Conservation (phyloP, 2,888 invertebrate genomes). For the Polydrusus pterygomalis region DNA sequence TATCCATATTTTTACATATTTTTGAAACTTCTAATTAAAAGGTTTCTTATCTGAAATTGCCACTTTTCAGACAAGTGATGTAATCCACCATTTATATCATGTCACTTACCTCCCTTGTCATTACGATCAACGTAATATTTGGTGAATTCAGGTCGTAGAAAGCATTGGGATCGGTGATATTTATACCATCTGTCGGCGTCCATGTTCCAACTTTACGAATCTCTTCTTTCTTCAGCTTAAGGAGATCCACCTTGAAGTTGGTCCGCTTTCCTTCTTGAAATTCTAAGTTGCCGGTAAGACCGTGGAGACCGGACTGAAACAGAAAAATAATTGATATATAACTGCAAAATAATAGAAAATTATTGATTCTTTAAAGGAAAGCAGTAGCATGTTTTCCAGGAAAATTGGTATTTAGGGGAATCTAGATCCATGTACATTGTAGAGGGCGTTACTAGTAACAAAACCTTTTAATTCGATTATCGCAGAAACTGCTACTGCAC, state of each 20-base stretch:
- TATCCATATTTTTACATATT: too few species aligned
- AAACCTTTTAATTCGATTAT: too few species aligned
- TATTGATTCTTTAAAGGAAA: too few species aligned
- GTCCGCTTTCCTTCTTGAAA: conserved; percentile 90
- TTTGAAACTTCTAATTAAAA: too few species aligned
- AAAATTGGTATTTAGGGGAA: too few species aligned
- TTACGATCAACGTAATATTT: conserved; percentile 92
- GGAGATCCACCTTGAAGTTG: conserved; percentile 89
- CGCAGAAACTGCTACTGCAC: too few species aligned
- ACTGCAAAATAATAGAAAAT: too few species aligned
- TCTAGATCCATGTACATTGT: too few species aligned
- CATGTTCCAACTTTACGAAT: conserved; percentile 89
- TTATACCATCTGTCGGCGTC: conserved; percentile 84
- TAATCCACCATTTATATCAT: not conserved
- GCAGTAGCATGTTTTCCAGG: too few species aligned
- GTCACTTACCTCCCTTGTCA: conserved; percentile 86
- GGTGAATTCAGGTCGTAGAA: conserved; percentile 88
- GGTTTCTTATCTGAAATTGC: too few species aligned
- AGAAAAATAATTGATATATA: conserved; percentile 25
- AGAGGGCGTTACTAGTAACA: too few species aligned
- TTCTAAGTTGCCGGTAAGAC: conserved; percentile 90
- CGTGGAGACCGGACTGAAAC: conserved; percentile 85
- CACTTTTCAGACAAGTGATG: too few species aligned
- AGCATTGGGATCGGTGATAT: conserved; percentile 88
- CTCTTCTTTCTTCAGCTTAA: conserved; percentile 86